Evolutionary conservation across 2,888 invertebrate genomes (phyloP).

Genomic region (Thymelicus lineola): DNA sequence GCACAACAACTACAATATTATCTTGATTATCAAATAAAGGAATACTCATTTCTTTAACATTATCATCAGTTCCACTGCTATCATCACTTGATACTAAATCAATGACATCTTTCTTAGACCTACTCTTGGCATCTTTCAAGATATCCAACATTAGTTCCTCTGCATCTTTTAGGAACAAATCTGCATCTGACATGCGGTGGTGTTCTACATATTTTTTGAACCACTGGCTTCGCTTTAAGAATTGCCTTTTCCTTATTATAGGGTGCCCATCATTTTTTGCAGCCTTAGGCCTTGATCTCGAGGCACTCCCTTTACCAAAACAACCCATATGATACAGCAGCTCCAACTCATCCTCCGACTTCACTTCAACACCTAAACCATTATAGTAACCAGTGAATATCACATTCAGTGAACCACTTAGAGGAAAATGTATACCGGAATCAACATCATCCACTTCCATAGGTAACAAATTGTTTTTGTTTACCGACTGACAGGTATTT

Average conservation of each 20-base stretch:
- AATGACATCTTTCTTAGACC: slow-evolving; percentile 66
- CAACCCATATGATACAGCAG: slow-evolving; percentile 89
- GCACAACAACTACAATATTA: slow-evolving; percentile 85
- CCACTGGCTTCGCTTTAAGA: slow-evolving; percentile 85
- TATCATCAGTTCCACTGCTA: slow-evolving; percentile 53
- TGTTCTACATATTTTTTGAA: slow-evolving; percentile 67
- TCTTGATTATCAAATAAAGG: slow-evolving; percentile 52
- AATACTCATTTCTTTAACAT: slow-evolving; percentile 37
- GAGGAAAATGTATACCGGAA: slow-evolving; percentile 73
- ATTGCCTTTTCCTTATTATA: slow-evolving; percentile 86
- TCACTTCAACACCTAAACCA: slow-evolving; percentile 88
- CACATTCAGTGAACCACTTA: slow-evolving; percentile 72
- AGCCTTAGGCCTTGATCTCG: slow-evolving; percentile 82
- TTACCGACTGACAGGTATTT: slow-evolving; percentile 78
- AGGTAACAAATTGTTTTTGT: slow-evolving; percentile 68
- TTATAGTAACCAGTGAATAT: slow-evolving; percentile 87
- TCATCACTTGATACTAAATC: slow-evolving; percentile 80
- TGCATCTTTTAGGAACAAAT: slow-evolving; percentile 64
- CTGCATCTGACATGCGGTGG: slow-evolving; percentile 50
- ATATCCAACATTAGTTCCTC: slow-evolving; percentile 64
- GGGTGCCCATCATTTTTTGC: slow-evolving; percentile 67
- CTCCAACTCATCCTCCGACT: slow-evolving; percentile 84
- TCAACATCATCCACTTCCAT: slow-evolving; percentile 71
- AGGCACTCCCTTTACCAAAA: slow-evolving; percentile 90
- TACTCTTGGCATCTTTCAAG: slow-evolving; percentile 56